These are phyloP conservation scores for silkworm (Bombyx mori) DNA, from an alignment of 1,140 invertebrate genomes.

Conservation along the genomic window DNA sequence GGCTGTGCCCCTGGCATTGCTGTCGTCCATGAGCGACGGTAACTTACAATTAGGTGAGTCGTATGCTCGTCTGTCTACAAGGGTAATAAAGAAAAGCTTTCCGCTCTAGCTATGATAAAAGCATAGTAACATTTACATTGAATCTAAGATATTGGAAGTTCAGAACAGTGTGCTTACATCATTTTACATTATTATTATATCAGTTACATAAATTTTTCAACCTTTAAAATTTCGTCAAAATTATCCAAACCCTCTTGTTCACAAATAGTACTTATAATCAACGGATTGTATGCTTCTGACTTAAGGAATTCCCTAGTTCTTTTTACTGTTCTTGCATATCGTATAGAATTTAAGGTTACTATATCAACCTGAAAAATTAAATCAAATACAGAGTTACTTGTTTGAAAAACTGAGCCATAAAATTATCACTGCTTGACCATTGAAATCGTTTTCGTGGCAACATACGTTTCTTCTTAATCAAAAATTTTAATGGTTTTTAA, in stretches of 20 bases:
- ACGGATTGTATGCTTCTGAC: constrained; percentile 4
- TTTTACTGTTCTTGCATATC: constrained; percentile 10
- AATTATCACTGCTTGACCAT: not conserved
- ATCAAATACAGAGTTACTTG: not conserved
- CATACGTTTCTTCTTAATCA: not conserved
- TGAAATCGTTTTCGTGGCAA: not conserved
- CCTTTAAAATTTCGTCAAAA: constrained; percentile 25
- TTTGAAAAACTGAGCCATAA: too few relatives aligned
- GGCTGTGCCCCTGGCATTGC: too few relatives aligned
- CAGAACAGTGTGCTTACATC: too few relatives aligned
- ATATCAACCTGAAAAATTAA: constrained; percentile 22
- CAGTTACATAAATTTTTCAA: not conserved
- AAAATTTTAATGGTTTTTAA: not conserved
- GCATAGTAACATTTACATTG: too few relatives aligned
- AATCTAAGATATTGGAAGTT: too few relatives aligned
- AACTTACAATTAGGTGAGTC: too few relatives aligned
- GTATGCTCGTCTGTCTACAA: too few relatives aligned
- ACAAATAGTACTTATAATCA: constrained; percentile 21
- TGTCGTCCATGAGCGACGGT: too few relatives aligned
- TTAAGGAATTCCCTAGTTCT: constrained; percentile 13
- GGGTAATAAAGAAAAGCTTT: too few relatives aligned
- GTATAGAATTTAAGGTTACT: constrained; percentile 22
- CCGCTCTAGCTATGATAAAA: too few relatives aligned
- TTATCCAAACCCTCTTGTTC: constrained; percentile 30
- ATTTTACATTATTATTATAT: too few relatives aligned